phyloP scores from a whole-genome alignment of 2,113 vertebrate genomes.

The Papio anubis region DNA sequence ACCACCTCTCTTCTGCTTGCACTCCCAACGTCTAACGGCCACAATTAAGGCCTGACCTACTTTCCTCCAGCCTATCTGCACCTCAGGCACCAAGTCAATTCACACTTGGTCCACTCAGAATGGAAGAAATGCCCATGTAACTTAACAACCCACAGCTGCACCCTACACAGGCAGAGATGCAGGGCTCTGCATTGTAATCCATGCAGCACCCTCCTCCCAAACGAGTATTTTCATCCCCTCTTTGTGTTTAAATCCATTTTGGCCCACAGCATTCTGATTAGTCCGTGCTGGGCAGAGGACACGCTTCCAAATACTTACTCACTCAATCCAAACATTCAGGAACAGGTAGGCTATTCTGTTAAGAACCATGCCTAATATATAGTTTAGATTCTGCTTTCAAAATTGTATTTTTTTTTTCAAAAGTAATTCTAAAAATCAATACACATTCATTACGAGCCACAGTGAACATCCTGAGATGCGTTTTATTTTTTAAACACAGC shows the following conservation, averaged over 20 bases:
- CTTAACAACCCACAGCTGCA: not conserved
- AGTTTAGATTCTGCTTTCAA: slow-evolving; percentile 26
- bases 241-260: not conserved
- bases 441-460: slow-evolving; percentile 52
- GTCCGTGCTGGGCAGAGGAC: not conserved
- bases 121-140: not conserved
- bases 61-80: not conserved
- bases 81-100: not conserved
- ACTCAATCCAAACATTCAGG: slow-evolving; percentile 63
- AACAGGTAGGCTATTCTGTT: not conserved
- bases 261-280: not conserved
- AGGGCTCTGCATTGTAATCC: not conserved
- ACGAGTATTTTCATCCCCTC: not conserved
- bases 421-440: slow-evolving; percentile 65
- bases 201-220: accelerated
- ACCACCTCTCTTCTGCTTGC: not conserved
- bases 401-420: not conserved
- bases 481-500: slow-evolving; percentile 85
- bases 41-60: slow-evolving; percentile 21
- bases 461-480: slow-evolving; percentile 52
- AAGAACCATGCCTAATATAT: not conserved
- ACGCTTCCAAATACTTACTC: not conserved
- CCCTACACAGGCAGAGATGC: not conserved
- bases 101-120: not conserved
- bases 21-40: not conserved